A percentile compares a stretch with the other conserved stretches of the same genome.
phyloP scores from a whole-genome alignment of 2,113 vertebrate genomes.

The Nestor notabilis region DNA sequence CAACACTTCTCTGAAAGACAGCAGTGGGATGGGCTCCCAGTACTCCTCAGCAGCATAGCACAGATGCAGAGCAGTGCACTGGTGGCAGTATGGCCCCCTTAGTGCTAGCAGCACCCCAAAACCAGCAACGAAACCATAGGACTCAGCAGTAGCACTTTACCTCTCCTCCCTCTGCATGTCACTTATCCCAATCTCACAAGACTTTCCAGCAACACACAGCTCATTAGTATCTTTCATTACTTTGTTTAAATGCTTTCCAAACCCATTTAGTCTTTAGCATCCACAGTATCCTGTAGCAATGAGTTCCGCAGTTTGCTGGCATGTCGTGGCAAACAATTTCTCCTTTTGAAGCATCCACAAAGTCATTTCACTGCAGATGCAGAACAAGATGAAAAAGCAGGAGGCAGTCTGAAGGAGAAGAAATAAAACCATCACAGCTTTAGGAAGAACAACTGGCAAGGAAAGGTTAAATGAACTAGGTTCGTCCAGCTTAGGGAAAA shows the following conservation, averaged over 20 bases:
- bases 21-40: neutral
- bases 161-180: neutral
- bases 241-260: constrained; percentile 8
- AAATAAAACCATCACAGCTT: constrained; percentile 11
- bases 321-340: neutral
- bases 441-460: constrained; percentile 14
- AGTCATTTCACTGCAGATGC: constrained; percentile 15
- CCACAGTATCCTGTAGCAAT: constrained; percentile 17
- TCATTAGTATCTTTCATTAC: neutral
- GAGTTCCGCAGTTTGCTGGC: neutral
- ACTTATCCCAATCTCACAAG: neutral
- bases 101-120: neutral
- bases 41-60: neutral
- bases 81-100: neutral
- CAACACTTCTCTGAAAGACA: neutral
- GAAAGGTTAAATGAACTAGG: constrained; percentile 52
- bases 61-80: neutral
- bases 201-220: neutral
- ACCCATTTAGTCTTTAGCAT: neutral
- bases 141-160: neutral
- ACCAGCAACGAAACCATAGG: neutral
- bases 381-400: constrained; percentile 33
- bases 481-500: neutral
- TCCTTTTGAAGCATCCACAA: neutral
- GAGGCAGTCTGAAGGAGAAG: constrained; percentile 1